Evolutionary conservation across 2,888 invertebrate genomes (phyloP).

Genomic region (Encarsia formosa): DNA sequence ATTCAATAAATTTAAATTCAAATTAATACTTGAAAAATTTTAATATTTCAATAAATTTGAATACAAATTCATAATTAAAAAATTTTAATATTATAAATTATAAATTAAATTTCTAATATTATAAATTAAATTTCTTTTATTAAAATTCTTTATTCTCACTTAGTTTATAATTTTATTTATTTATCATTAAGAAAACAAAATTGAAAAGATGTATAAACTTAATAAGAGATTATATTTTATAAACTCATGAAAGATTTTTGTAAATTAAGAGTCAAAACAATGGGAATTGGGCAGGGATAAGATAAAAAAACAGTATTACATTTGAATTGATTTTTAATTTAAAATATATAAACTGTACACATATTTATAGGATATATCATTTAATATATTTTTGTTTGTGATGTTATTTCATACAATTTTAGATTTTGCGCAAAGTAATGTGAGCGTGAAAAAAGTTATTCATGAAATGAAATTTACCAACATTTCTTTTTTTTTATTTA

Average conservation of each 20-base stretch:
- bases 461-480: conserved; percentile 29
- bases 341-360: conserved; percentile 53
- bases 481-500: conserved; percentile 27
- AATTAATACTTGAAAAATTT: too few relatives aligned
- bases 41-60: too few relatives aligned
- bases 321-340: conserved; percentile 51
- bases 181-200: background rate
- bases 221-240: too few relatives aligned
- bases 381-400: conserved; percentile 37
- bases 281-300: background rate
- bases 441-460: conserved; percentile 49
- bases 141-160: too few relatives aligned
- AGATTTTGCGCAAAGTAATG: conserved; percentile 42
- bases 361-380: conserved; percentile 45
- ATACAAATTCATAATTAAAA: too few relatives aligned
- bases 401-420: conserved; percentile 21
- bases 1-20: too few relatives aligned
- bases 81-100: too few relatives aligned
- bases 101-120: too few relatives aligned
- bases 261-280: too few relatives aligned
- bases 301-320: conserved; percentile 24
- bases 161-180: background rate
- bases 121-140: too few relatives aligned
- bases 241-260: too few relatives aligned
- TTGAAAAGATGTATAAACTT: background rate